These are phyloP conservation scores for Nicator chloris DNA, from an alignment of 2,113 vertebrate genomes.

Conservation along the genomic window DNA sequence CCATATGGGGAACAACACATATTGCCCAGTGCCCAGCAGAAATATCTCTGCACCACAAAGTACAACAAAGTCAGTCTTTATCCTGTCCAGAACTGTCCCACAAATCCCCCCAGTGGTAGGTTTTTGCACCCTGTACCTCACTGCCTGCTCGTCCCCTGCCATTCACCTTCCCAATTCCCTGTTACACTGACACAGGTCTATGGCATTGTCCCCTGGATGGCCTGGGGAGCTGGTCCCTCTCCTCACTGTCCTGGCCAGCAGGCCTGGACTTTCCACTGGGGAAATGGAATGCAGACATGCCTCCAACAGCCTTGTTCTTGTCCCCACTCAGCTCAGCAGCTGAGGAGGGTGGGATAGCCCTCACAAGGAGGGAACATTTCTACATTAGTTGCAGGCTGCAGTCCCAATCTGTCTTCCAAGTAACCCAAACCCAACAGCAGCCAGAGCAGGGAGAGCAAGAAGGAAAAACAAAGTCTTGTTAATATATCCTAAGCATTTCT, in stretches of 20 bases:
- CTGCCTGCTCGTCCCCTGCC: not conserved
- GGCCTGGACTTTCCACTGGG: not conserved
- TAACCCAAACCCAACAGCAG: not conserved
- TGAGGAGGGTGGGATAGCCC: not conserved
- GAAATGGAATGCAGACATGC: not conserved
- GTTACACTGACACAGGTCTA: rapidly evolving
- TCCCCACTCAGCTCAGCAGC: not conserved
- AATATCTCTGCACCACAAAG: not conserved
- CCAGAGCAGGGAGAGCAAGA: not conserved
- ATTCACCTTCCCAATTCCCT: not conserved
- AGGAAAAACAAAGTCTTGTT: not conserved
- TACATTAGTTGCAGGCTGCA: not conserved
- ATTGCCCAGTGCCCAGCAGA: not conserved
- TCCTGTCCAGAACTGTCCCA: not conserved
- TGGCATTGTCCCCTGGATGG: not conserved
- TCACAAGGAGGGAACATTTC: not conserved
- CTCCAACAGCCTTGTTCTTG: not conserved
- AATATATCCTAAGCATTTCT: not conserved
- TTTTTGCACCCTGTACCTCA: not conserved
- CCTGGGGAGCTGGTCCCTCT: no score
- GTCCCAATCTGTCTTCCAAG: not conserved
- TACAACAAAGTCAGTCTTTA: not conserved
- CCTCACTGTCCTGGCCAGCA: not conserved
- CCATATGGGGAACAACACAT: not conserved
- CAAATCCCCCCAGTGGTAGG: not conserved